Evolutionary conservation across 2,797 vertebrate species (phyloP), one percentile per base, ranked within the genome.

Genomic region (Rhincodon typus): DNA sequence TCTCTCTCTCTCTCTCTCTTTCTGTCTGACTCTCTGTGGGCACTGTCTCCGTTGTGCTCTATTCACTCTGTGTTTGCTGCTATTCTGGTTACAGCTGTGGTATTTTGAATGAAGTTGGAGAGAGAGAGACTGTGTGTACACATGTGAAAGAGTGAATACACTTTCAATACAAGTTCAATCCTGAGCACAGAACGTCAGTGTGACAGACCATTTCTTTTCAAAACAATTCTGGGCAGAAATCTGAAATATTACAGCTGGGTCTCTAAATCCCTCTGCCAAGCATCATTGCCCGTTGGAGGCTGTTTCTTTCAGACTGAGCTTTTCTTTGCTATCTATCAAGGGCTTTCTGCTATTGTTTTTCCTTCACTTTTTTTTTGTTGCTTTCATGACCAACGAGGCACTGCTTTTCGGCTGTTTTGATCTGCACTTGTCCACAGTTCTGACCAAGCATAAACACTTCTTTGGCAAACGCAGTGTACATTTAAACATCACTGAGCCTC

Each of bases 131-230:
- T 38, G 15, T 93, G 90, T 69, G 42, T 93, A 93, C 90, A 69
- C 90, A n/a, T n/a, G n/a, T n/a, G n/a, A n/a, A n/a, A n/a, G n/a
- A n/a, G n/a, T n/a, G n/a, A n/a, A n/a, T 38, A 21, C 66, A 93
- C 7, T 93, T 93, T 69, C 90, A 8, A 69, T 93, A n/a, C 62
- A 67, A 93, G 90, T 93, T n/a, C 42, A 93, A 93, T 93, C 90
- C 90, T 93, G n/a, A 12, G 88, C 34, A 67, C 69, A 94, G 67
- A 95, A 77, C 19, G 1, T 70, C 46, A 53, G 50, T 77, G 57
- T 77, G 46, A 46, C 70, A 34, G 70, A n/a, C 46, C 94, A 7
- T 7, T 77, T 95, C 70, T 34, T 42, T n/a, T 74, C 70, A 77
- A 74, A 94, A 72, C 38, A 74, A 77, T 27, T 94, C 70, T 30